A percentile compares a stretch with the other conserved stretches of the same genome.
Evolutionary conservation across 1,140 invertebrate genomes (phyloP).

Genomic region (Zaprionus taronus): DNA sequence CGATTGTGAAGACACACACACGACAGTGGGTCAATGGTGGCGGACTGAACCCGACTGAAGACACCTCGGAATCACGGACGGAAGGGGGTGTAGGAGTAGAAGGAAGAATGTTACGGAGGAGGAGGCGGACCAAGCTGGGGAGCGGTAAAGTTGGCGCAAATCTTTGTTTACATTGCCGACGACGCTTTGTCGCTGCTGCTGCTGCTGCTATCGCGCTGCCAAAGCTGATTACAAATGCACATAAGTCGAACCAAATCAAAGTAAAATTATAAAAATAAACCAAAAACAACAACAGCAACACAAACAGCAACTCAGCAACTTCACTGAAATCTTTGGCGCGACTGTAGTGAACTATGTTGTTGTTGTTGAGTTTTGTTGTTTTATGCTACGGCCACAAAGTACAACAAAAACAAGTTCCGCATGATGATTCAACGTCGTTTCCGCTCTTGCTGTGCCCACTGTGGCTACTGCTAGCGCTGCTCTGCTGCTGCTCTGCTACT

Average conservation of each 20-base stretch:
- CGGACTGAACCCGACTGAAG: neutral
- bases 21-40: too few relatives aligned
- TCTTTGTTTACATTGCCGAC: constrained; percentile 70
- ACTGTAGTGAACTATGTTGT: constrained; percentile 48
- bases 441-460: constrained; percentile 32
- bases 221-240: constrained; percentile 51
- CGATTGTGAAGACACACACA: too few relatives aligned
- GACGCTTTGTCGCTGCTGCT: neutral
- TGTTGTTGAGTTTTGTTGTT: constrained; percentile 16
- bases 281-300: neutral
- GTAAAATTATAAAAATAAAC: constrained; percentile 26
- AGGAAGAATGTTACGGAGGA: too few relatives aligned
- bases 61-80: neutral
- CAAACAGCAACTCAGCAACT: constrained; percentile 21
- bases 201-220: constrained; percentile 11
- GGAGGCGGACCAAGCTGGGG: neutral
- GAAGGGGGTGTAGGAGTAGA: too few relatives aligned
- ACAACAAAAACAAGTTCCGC: constrained; percentile 73
- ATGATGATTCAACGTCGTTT: constrained; percentile 71
- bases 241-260: constrained; percentile 37
- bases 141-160: constrained; percentile 39
- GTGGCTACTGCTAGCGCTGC: constrained; percentile 41
- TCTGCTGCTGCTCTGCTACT: constrained; percentile 25
- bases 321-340: constrained; percentile 40
- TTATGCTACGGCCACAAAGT: constrained; percentile 55